A percentile compares a stretch with the other conserved stretches of the same genome.
Evolutionary conservation across 2,888 invertebrate genomes (phyloP).

Genomic region (Antheraea assamensis): DNA sequence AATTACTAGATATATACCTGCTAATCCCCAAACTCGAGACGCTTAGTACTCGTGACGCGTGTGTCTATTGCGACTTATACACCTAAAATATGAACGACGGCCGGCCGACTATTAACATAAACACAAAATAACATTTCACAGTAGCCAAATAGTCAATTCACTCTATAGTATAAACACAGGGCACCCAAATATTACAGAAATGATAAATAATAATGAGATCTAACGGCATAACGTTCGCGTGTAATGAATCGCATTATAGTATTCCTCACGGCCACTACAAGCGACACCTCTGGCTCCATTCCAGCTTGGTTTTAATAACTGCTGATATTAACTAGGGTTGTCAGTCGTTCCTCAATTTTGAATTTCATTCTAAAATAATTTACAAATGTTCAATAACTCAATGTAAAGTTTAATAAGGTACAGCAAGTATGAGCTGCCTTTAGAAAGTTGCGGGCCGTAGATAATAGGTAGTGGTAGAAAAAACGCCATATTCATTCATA

Average conservation of each 20-base stretch:
- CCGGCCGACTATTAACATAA: too few species aligned
- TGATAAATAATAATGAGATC: neutral
- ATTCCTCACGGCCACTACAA: neutral
- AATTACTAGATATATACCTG: too few species aligned
- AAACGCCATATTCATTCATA: too few species aligned
- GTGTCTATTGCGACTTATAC: neutral
- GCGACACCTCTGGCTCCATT: neutral
- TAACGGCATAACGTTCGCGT: neutral
- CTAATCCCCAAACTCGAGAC: too few species aligned
- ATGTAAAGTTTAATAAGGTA: too few species aligned
- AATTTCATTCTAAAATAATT: too few species aligned
- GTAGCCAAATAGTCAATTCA: neutral
- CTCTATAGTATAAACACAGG: neutral
- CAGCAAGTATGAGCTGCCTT: too few species aligned
- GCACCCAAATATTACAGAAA: neutral
- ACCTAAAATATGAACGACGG: too few species aligned
- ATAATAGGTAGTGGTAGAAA: too few species aligned
- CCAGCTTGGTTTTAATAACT: neutral
- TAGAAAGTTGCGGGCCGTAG: too few species aligned
- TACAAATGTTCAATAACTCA: too few species aligned
- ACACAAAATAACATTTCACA: neutral
- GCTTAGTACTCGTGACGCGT: too few species aligned
- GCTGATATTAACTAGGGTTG: neutral
- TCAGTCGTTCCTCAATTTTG: neutral
- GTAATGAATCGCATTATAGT: neutral